Base-by-base conservation (phyloP, 2,888 invertebrate species). In the Epinotia nisella region DNA sequence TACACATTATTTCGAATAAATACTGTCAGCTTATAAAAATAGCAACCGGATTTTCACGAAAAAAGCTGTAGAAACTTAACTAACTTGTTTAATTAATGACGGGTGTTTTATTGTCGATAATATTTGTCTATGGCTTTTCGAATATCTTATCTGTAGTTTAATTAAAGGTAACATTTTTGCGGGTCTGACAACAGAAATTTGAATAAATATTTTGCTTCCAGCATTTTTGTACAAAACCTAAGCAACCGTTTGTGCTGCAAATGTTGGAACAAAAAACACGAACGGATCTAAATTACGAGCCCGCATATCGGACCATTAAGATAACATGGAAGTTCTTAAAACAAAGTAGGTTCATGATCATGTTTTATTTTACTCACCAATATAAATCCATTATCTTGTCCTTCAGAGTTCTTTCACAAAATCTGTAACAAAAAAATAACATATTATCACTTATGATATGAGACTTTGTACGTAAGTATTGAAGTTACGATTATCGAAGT, bases 1-100 rank as follows among this genome's bases (percentile, higher is more conserved):
- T 66, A 73, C 53, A 73, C 66, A 73, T 76, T 76, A 75, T 74
- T 72, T 75, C 71, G 49, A 49, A 65, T 64, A 74, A 71, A 71
- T 64, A 61, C 66, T 71, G 71, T 67, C 71, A 66, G 60, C 55
- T 71, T 49, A 55, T 61, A 71, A 67, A 70, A 64, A 64, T 67
- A 60, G 71, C 71, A 71, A 60, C 71, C 71, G 66, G 71, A 71
- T 71, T 71, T 71, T 71, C 19, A 55, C 21, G 53, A 61, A 71
- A 62, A 66, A 60, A 66, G 56, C 53, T 39, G 41, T 66, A 60
- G 45, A 66, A 58, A 45, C 65, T 65, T 41, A 55, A 19, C 35
- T 55, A 71, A 71, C 66, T 55, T 49, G 66, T 67, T 71, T 56
- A 29, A 29, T 71, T 56, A 29, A 29, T 66, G 67, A 66, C 53